phyloP scores from a whole-genome alignment of 2,888 invertebrate species.

The Lacanobia oleracea region DNA sequence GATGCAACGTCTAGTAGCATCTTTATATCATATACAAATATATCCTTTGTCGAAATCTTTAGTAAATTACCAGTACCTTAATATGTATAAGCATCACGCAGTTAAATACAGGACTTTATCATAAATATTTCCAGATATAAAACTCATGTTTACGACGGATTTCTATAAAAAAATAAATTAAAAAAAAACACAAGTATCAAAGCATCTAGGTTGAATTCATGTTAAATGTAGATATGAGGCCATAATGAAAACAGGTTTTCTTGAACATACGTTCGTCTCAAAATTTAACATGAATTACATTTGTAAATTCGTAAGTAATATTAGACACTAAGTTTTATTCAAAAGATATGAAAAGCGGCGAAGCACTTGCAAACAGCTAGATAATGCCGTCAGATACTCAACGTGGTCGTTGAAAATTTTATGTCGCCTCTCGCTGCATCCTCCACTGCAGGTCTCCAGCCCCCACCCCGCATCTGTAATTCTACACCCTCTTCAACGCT shows the following conservation, averaged over 20 bases:
- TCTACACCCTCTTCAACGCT: conserved; percentile 74
- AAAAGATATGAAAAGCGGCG: conserved; percentile 85
- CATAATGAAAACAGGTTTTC: background rate
- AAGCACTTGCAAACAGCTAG: conserved; percentile 87
- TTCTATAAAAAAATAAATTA: background rate
- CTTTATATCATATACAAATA: conserved; percentile 12
- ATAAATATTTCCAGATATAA: background rate
- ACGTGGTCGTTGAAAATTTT: conserved; percentile 88
- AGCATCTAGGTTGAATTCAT: background rate
- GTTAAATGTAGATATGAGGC: background rate
- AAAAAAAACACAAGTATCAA: background rate
- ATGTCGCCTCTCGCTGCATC: conserved; percentile 87
- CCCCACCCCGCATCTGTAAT: conserved; percentile 75
- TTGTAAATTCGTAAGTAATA: conserved; percentile 47
- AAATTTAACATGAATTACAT: conserved; percentile 40
- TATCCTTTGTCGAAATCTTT: background rate
- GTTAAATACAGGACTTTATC: background rate
- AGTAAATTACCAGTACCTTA: background rate
- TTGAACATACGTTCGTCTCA: background rate
- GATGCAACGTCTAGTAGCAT: conserved; percentile 7
- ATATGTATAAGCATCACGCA: background rate
- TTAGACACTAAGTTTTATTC: conserved; percentile 80
- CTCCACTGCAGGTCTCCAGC: conserved; percentile 74
- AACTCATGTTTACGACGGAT: background rate
- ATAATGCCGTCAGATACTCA: conserved; percentile 88